Conservation (phyloP, 2,888 invertebrate genomes). For the Fabriciana adippe region DNA sequence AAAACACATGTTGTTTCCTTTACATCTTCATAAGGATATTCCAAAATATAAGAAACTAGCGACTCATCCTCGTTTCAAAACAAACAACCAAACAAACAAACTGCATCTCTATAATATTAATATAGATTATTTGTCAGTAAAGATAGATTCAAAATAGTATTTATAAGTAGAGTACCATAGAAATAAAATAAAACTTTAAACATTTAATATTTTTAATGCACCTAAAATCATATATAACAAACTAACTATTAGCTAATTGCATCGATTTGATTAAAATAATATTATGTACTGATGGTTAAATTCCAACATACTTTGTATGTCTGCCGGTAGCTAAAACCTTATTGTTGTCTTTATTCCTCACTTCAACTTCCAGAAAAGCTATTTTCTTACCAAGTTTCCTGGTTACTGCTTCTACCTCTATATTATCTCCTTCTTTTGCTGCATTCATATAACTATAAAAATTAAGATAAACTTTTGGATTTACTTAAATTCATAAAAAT, state of each 20-base stretch:
- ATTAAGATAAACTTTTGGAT: neutral
- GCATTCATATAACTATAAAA: conserved; percentile 87
- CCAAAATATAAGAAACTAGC: too few species aligned
- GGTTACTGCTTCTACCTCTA: conserved; percentile 90
- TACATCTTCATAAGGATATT: too few species aligned
- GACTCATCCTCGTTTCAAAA: too few species aligned
- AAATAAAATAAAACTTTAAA: too few species aligned
- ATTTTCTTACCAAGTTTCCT: conserved; percentile 89
- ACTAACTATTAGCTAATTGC: conserved; percentile 1
- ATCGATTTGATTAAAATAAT: neutral
- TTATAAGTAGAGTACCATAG: too few species aligned
- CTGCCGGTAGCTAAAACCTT: conserved; percentile 89
- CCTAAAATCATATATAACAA: neutral
- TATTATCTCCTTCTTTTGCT: conserved; percentile 89
- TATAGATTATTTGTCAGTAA: too few species aligned
- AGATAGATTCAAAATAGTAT: too few species aligned
- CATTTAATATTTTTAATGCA: neutral
- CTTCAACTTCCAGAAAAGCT: conserved; percentile 91
- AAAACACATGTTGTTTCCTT: too few species aligned
- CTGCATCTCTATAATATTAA: too few species aligned
- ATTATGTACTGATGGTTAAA: conserved; percentile 38
- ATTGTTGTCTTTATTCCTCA: conserved; percentile 88
- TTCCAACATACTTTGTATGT: conserved; percentile 88
- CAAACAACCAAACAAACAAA: too few species aligned
- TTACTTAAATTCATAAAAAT: too few species aligned